Evolutionary conservation across 2,113 vertebrate species (phyloP).

Genomic region (Halichoeres trimaculatus): DNA sequence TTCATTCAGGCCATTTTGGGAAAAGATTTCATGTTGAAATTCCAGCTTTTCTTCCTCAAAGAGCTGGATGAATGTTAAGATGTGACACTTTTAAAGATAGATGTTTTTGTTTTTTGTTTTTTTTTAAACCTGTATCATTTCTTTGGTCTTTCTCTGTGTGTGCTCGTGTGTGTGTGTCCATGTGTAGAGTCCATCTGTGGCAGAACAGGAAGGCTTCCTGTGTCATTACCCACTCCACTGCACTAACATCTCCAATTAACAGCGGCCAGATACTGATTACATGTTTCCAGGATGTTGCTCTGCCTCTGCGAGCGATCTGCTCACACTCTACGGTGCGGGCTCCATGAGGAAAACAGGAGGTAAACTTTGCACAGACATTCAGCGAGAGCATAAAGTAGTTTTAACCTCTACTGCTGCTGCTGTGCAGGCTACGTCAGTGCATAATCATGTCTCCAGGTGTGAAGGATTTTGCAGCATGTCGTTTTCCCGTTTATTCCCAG

Average conservation of each 20-base stretch:
- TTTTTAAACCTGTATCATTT: conserved; percentile 1
- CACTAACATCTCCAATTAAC: conserved; percentile 84
- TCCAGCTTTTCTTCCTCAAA: no score
- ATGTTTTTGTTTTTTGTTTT: neutral
- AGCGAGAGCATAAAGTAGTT: conserved; percentile 24
- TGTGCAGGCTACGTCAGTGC: conserved; percentile 53
- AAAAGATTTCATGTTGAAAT: no score
- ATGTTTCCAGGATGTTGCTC: conserved; percentile 77
- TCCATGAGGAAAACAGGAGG: conserved; percentile 45
- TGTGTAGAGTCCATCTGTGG: conserved; percentile 66
- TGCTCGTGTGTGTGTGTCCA: conserved; percentile 25
- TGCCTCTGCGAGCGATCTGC: conserved; percentile 76
- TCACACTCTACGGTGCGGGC: conserved; percentile 73
- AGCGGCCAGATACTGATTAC: conserved; percentile 79
- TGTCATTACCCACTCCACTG: conserved; percentile 81
- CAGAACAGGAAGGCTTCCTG: conserved; percentile 75
- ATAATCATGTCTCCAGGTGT: conserved; percentile 73
- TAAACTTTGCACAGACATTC: conserved; percentile 26
- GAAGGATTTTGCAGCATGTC: conserved; percentile 61
- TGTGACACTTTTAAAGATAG: conserved; percentile 1
- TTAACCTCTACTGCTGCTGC: conserved; percentile 1
- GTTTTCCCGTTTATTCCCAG: conserved; percentile 24
- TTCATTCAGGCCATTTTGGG: no score
- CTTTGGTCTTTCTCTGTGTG: neutral
- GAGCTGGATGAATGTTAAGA: neutral